phyloP scores from a whole-genome alignment of 2,113 vertebrate genomes.

The Macrotis lagotis region DNA sequence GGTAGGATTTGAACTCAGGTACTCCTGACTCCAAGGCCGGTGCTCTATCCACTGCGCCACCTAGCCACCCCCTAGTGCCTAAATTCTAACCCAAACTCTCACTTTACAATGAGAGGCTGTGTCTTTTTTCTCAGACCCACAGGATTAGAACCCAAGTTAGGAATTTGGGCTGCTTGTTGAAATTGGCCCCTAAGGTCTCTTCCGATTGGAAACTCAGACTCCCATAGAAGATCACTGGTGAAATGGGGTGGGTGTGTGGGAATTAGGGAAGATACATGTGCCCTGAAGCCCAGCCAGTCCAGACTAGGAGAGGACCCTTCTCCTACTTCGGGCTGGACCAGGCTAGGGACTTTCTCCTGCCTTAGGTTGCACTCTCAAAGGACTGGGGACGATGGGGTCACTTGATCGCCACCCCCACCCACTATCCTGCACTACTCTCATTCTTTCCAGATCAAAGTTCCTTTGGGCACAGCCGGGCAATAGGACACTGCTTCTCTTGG shows the following conservation, averaged over 20 bases:
- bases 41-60: no score
- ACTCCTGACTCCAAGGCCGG: neutral
- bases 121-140: no score
- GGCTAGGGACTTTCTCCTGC: no score
- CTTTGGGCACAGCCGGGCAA: conserved; percentile 79
- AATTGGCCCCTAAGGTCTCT: no score
- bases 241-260: neutral
- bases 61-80: no score
- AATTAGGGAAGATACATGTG: neutral
- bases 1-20: neutral
- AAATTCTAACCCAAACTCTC: no score
- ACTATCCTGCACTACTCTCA: conserved; percentile 72
- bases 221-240: neutral
- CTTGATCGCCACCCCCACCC: neutral
- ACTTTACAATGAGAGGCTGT: no score
- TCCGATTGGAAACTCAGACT: neutral
- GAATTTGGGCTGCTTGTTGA: neutral
- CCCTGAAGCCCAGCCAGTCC: neutral
- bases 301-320: no score
- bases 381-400: neutral
- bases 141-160: no score
- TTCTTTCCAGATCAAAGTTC: conserved; percentile 87
- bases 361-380: neutral
- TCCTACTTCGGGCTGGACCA: no score
- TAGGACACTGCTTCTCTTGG: conserved; percentile 41